phyloP scores from a whole-genome alignment of 2,113 vertebrate genomes.

The Piprites chloris region DNA sequence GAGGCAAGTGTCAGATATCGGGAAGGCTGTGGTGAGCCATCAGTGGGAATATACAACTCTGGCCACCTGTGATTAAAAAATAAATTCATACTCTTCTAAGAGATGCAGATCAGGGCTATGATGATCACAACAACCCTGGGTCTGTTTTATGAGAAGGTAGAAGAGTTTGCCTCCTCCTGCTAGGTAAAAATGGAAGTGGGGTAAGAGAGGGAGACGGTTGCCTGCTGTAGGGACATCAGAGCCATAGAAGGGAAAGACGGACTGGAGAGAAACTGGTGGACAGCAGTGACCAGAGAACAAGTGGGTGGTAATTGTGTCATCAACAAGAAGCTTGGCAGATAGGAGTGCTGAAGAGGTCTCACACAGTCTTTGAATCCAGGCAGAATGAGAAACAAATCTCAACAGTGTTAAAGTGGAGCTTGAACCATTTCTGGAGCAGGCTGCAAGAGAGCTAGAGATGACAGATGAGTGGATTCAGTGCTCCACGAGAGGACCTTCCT shows the following conservation, averaged over 20 bases:
- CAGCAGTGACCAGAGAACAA: background rate
- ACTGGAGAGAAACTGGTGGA: background rate
- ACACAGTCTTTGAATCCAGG: background rate
- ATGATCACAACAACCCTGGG: background rate
- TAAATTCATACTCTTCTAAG: background rate
- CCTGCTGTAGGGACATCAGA: background rate
- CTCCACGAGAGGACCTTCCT: background rate
- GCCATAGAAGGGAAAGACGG: background rate
- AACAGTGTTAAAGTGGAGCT: background rate
- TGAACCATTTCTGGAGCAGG: background rate
- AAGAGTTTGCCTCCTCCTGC: background rate
- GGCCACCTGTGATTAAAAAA: background rate
- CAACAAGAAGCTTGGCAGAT: background rate
- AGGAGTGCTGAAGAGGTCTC: background rate
- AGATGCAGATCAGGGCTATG: background rate
- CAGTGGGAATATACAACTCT: accelerated
- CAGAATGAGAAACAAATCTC: background rate
- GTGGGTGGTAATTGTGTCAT: background rate
- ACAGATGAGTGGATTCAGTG: background rate
- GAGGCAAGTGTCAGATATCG: background rate
- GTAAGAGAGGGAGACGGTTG: background rate
- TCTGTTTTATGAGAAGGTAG: background rate
- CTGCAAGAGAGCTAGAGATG: background rate
- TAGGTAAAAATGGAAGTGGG: accelerated
- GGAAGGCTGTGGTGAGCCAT: background rate